phyloP scores from a whole-genome alignment of 2,888 invertebrate genomes.

The Caenorhabditis virilis region DNA sequence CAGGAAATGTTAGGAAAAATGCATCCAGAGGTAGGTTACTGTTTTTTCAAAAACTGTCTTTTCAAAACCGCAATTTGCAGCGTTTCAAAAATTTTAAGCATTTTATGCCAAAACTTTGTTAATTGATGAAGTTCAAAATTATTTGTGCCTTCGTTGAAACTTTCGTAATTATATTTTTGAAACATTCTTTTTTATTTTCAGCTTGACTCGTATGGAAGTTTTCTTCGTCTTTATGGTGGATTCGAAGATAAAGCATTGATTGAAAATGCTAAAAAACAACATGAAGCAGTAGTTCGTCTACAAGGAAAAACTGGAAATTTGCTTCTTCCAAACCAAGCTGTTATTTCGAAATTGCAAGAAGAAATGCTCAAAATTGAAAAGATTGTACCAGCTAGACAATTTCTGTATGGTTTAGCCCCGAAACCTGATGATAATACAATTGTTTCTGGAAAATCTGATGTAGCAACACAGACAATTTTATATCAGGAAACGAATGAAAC shows the following conservation, averaged over 20 bases:
- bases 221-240: constrained; percentile 82
- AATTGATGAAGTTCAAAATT: too few species aligned
- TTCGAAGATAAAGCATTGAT: constrained; percentile 77
- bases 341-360: constrained; percentile 81
- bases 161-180: too few species aligned
- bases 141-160: too few species aligned
- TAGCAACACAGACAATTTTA: too few species aligned
- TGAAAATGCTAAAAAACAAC: constrained; percentile 30
- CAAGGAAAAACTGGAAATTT: constrained; percentile 33
- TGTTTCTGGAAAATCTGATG: too few species aligned
- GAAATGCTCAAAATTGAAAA: constrained; percentile 76
- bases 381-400: constrained; percentile 12
- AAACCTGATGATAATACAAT: too few species aligned
- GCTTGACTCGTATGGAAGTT: constrained; percentile 89
- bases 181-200: constrained; percentile 71
- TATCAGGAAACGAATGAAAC: too few species aligned
- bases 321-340: constrained; percentile 81
- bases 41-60: not conserved
- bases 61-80: not conserved
- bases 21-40: constrained; percentile 76
- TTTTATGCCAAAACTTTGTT: too few species aligned
- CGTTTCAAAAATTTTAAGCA: too few species aligned
- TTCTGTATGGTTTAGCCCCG: constrained; percentile 14
- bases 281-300: constrained; percentile 40
- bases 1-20: constrained; percentile 89